Conservation (phyloP, 1,140 invertebrate genomes). For the Pseudobourletiella spinata region DNA sequence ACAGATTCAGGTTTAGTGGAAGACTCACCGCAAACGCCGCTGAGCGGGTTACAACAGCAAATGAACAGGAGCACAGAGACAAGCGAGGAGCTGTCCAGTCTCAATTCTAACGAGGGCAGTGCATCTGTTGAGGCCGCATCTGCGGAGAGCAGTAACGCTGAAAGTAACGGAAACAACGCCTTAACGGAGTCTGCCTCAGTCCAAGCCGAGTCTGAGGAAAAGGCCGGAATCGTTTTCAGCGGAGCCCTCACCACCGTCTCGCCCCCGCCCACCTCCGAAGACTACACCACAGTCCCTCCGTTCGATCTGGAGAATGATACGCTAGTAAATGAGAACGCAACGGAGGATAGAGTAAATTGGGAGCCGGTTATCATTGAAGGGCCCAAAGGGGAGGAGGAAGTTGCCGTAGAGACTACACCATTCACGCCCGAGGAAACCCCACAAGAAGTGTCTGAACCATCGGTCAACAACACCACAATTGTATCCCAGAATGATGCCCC, state of each 20-base stretch:
- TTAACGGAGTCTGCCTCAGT: not conserved
- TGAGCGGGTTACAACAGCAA: not conserved
- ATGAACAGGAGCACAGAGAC: not conserved
- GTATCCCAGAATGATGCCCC: no score
- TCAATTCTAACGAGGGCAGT: not conserved
- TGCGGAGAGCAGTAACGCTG: not conserved
- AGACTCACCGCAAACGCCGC: not conserved
- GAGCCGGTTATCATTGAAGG: not conserved
- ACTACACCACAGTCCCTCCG: constrained; percentile 6
- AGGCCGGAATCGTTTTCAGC: not conserved
- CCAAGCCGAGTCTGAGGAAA: not conserved
- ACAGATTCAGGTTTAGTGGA: not conserved
- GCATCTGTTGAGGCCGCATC: constrained; percentile 1
- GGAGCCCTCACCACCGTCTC: not conserved
- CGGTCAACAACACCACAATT: no score
- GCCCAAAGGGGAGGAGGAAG: not conserved
- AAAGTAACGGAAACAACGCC: not conserved
- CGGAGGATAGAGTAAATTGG: constrained; percentile 18
- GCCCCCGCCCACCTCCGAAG: constrained; percentile 5
- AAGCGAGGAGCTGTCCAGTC: constrained; percentile 1
- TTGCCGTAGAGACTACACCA: constrained; percentile 1
- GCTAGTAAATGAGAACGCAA: constrained; percentile 22
- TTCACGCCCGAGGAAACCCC: not conserved
- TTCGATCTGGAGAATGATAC: constrained; percentile 23
- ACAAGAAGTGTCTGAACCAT: not conserved